Evolutionary conservation across 2,113 vertebrate species (phyloP).

Genomic region (Tor tambroides): DNA sequence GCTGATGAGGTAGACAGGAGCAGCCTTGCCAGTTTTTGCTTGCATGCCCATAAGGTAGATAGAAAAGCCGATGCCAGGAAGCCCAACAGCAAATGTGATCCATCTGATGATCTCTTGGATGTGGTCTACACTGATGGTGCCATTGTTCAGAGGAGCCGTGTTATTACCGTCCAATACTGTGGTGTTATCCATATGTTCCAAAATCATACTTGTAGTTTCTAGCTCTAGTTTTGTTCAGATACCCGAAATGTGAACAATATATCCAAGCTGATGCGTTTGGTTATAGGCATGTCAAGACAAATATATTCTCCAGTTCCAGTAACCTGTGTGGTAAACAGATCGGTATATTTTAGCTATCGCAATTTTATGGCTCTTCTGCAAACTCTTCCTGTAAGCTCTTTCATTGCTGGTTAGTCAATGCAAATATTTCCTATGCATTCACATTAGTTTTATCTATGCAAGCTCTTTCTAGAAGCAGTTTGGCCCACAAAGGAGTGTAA

Average conservation of each 20-base stretch:
- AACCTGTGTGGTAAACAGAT: neutral
- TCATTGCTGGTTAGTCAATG: slow-evolving; percentile 5
- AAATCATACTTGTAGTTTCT: neutral
- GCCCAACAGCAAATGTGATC: slow-evolving; percentile 64
- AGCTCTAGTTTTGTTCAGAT: neutral
- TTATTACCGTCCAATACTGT: slow-evolving; percentile 46
- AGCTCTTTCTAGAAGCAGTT: neutral
- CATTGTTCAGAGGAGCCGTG: neutral
- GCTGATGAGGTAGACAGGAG: slow-evolving; percentile 68
- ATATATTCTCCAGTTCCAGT: neutral
- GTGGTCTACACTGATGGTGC: neutral
- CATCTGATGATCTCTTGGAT: slow-evolving; percentile 62
- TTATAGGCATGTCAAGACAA: neutral
- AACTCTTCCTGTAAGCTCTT: neutral
- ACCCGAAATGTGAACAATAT: neutral
- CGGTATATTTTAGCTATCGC: neutral
- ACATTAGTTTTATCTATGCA: neutral
- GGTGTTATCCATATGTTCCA: neutral
- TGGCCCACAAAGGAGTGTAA: neutral
- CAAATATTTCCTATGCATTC: neutral
- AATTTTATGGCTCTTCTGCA: neutral
- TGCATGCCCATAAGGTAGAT: slow-evolving; percentile 69
- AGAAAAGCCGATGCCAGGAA: slow-evolving; percentile 67
- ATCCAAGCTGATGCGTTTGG: neutral
- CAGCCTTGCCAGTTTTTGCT: slow-evolving; percentile 59